Percentiles rank a stretch among this genome's conserved stretches.
These are phyloP conservation scores for Callipepla californica DNA, from an alignment of 2,113 vertebrate genomes.

Conservation along the genomic window DNA sequence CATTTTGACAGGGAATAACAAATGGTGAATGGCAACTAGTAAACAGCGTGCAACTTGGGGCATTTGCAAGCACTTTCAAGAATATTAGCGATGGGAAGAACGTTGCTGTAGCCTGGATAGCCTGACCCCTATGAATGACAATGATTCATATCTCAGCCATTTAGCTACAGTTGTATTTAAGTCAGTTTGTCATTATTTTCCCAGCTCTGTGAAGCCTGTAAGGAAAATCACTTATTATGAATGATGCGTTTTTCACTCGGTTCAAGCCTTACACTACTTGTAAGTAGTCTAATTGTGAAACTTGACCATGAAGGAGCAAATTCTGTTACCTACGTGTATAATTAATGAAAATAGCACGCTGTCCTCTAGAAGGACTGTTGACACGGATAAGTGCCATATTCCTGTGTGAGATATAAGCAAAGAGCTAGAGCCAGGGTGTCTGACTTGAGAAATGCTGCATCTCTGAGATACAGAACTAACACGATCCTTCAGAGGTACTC, in stretches of 20 bases:
- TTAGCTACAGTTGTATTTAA: slow-evolving; percentile 2
- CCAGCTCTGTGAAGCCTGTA: not conserved
- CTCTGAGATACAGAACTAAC: not conserved
- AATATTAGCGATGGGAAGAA: slow-evolving; percentile 22
- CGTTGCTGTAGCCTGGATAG: not conserved
- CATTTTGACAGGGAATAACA: slow-evolving; percentile 60
- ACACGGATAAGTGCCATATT: not conserved
- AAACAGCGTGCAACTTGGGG: slow-evolving; percentile 27
- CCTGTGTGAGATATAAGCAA: not conserved
- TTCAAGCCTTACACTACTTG: not conserved
- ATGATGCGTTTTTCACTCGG: not conserved
- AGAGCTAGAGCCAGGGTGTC: not conserved
- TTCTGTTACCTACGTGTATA: not conserved
- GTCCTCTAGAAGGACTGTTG: not conserved
- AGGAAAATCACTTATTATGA: not conserved
- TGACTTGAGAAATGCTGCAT: not conserved
- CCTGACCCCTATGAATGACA: slow-evolving; percentile 47
- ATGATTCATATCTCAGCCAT: not conserved
- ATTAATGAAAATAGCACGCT: not conserved
- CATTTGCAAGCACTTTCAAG: slow-evolving; percentile 15
- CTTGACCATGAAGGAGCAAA: not conserved
- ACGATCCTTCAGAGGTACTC: not conserved
- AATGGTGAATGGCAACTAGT: slow-evolving; percentile 61
- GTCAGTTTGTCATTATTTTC: slow-evolving; percentile 28
- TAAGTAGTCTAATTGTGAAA: slow-evolving; percentile 21